A percentile compares a stretch with the other conserved stretches of the same genome.
Evolutionary conservation across 1,140 invertebrate genomes (phyloP).

Genomic region (Mamestra configurata): DNA sequence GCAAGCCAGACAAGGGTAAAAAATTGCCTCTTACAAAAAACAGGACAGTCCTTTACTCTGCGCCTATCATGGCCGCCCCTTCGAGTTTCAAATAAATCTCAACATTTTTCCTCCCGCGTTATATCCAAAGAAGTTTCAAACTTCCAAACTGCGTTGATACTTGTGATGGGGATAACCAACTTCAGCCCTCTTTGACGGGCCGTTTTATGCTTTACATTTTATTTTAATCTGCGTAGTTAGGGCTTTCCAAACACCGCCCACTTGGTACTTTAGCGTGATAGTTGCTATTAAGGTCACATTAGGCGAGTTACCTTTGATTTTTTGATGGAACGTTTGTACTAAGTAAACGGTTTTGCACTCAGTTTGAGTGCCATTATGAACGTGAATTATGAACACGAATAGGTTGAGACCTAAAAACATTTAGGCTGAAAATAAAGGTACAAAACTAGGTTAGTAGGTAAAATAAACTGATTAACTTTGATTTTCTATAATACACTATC

Average conservation of each 20-base stretch:
- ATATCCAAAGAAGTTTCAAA: conserved; percentile 59
- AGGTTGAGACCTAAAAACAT: not conserved
- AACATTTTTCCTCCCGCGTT: conserved; percentile 56
- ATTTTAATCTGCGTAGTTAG: conserved; percentile 43
- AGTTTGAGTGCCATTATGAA: conserved; percentile 24
- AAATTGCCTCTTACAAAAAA: conserved; percentile 7
- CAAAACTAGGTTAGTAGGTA: not conserved
- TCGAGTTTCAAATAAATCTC: conserved; percentile 52
- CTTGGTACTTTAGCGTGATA: not conserved
- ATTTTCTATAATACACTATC: not conserved
- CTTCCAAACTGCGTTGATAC: conserved; percentile 61
- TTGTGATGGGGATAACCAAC: conserved; percentile 59
- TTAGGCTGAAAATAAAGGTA: not conserved
- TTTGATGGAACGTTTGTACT: not conserved
- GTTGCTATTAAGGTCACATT: conserved; percentile 16
- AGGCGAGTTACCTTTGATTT: conserved; percentile 23
- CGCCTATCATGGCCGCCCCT: not conserved
- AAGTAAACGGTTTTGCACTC: conserved; percentile 14
- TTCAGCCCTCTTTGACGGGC: conserved; percentile 21
- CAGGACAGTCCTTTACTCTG: not conserved
- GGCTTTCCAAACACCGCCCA: conserved; percentile 7
- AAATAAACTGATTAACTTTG: not conserved
- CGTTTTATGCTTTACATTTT: conserved; percentile 44
- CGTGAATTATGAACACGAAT: conserved; percentile 13
- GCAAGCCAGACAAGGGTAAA: conserved; percentile 7